These are phyloP conservation scores for Drosophila gunungcola DNA, from an alignment of 1,140 invertebrate species.

Conservation along the genomic window DNA sequence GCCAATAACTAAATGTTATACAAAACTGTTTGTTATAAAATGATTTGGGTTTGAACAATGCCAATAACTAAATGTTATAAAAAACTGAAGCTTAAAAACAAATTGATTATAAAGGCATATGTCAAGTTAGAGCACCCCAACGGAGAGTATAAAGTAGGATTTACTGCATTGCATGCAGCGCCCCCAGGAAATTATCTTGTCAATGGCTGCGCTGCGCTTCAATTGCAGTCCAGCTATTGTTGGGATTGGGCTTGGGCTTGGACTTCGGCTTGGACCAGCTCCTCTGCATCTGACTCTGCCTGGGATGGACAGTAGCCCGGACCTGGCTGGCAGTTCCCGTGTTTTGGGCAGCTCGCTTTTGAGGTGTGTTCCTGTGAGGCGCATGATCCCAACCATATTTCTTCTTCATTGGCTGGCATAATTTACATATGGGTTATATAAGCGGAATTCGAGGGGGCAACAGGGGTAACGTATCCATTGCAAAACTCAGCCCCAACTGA, in stretches of 20 bases:
- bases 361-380: conserved; percentile 68
- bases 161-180: conserved; percentile 69
- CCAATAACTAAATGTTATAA: too few species aligned
- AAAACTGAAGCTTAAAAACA: not conserved
- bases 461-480: conserved; percentile 35
- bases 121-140: not conserved
- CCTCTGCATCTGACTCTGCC: conserved; percentile 22
- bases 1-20: too few species aligned
- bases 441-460: conserved; percentile 20
- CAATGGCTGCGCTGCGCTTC: conserved; percentile 77
- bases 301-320: conserved; percentile 47
- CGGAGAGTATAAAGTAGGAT: conserved; percentile 57
- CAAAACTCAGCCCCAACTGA: conserved; percentile 52
- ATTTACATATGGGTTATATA: conserved; percentile 82
- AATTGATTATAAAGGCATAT: not conserved
- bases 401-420: conserved; percentile 77
- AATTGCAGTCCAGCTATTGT: conserved; percentile 60
- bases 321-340: conserved; percentile 36
- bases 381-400: conserved; percentile 69
- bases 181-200: conserved; percentile 78
- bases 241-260: conserved; percentile 47
- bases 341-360: conserved; percentile 49
- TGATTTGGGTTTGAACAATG: too few species aligned
- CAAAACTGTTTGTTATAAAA: not conserved
- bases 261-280: conserved; percentile 22